A percentile compares a stretch with the other conserved stretches of the same genome.
These are phyloP conservation scores for Schizopygopsis pylzovi DNA, from an alignment of 2,797 vertebrate species.

Conservation along the genomic window DNA sequence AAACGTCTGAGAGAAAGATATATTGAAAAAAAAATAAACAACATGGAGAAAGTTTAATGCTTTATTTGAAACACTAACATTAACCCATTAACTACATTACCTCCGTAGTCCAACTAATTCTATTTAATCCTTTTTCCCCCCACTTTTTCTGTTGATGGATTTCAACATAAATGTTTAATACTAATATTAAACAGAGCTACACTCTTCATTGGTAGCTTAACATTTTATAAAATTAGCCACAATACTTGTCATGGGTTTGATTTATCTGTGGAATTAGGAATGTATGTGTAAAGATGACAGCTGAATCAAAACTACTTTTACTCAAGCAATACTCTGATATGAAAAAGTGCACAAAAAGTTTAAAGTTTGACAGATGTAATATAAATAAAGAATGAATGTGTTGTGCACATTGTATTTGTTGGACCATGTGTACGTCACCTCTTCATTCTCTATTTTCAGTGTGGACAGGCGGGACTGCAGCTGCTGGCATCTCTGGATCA, in stretches of 20 bases:
- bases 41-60: not conserved
- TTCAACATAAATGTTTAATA: constrained; percentile 19
- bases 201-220: not conserved
- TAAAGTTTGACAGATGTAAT: not conserved
- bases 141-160: not conserved
- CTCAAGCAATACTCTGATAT: not conserved
- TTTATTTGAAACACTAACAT: not conserved
- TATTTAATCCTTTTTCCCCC: not conserved
- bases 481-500: constrained; percentile 93
- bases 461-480: constrained; percentile 93
- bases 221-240: not conserved
- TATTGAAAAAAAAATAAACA: not conserved
- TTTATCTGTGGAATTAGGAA: not conserved
- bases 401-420: constrained; percentile 8
- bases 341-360: not conserved
- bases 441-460: constrained; percentile 95
- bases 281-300: not conserved
- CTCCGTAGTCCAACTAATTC: not conserved
- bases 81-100: not conserved
- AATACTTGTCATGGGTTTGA: not conserved
- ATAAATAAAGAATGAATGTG: constrained; percentile 1
- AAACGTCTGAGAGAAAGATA: not conserved
- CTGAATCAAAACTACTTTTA: not conserved
- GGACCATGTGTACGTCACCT: constrained; percentile 76
- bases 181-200: not conserved